Percentiles rank a stretch among this genome's conserved stretches.
phyloP scores from a whole-genome alignment of 1,140 invertebrate genomes.

The Euura saliciscinereae region DNA sequence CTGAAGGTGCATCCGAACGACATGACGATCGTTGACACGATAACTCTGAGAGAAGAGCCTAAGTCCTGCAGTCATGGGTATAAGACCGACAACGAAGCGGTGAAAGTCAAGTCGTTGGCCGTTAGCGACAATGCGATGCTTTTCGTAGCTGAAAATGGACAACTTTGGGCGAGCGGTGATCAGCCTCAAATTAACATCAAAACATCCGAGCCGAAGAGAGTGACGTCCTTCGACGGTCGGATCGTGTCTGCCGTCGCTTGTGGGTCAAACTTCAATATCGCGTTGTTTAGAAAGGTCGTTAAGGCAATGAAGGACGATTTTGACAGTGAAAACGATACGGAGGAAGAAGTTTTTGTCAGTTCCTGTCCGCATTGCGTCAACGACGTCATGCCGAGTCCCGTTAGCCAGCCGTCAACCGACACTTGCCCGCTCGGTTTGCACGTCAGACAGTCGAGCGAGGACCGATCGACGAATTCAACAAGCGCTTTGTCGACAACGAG shows the following conservation, averaged over 20 bases:
- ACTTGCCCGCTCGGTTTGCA: conserved; percentile 56
- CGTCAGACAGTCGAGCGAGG: conserved; percentile 62
- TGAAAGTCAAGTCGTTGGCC: conserved; percentile 67
- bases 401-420: conserved; percentile 56
- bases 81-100: conserved; percentile 65
- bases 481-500: conserved; percentile 58
- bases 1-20: conserved; percentile 62
- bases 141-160: conserved; percentile 71
- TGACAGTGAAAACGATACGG: conserved; percentile 64
- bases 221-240: conserved; percentile 72
- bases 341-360: conserved; percentile 69
- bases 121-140: conserved; percentile 66
- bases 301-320: conserved; percentile 64
- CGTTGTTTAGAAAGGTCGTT: conserved; percentile 66
- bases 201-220: conserved; percentile 64
- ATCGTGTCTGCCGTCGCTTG: conserved; percentile 68
- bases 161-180: conserved; percentile 76
- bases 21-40: conserved; percentile 64
- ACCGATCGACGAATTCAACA: conserved; percentile 56
- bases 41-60: conserved; percentile 67
- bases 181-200: conserved; percentile 74
- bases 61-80: conserved; percentile 69
- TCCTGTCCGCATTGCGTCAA: conserved; percentile 69
- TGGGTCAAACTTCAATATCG: conserved; percentile 72
- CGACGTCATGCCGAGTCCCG: conserved; percentile 42